A percentile compares a stretch with the other conserved stretches of the same genome.
phyloP scores from a whole-genome alignment of 2,888 invertebrate species.

The Drosophila mimetica region DNA sequence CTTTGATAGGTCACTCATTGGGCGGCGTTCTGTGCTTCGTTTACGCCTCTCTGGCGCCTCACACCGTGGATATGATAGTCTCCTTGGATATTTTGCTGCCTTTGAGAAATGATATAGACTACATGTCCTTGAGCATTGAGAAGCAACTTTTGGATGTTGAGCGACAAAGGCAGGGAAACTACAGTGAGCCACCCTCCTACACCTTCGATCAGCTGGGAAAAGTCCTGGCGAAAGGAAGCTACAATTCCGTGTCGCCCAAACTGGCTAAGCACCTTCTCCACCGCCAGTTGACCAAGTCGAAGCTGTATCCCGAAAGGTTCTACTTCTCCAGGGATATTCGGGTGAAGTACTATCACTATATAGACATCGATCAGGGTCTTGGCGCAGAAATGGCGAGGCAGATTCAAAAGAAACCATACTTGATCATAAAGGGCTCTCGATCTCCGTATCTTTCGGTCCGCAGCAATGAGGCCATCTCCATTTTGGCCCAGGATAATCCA shows the following conservation, averaged over 20 bases:
- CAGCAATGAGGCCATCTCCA: constrained; percentile 85
- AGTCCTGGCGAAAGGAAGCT: constrained; percentile 85
- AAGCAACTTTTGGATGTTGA: constrained; percentile 15
- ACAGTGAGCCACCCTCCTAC: constrained; percentile 86
- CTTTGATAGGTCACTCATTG: constrained; percentile 89
- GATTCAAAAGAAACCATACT: constrained; percentile 85
- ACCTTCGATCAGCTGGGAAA: constrained; percentile 86
- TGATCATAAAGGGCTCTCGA: constrained; percentile 87
- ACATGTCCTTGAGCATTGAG: constrained; percentile 9
- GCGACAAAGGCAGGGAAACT: constrained; percentile 48
- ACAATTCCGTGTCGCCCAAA: constrained; percentile 86
- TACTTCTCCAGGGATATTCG: constrained; percentile 81
- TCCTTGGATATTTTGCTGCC: constrained; percentile 67
- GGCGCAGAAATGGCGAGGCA: constrained; percentile 85
- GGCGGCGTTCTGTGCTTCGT: constrained; percentile 87
- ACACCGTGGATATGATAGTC: constrained; percentile 74
- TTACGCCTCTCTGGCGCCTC: constrained; percentile 86
- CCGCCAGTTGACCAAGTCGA: constrained; percentile 86
- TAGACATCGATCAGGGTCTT: constrained; percentile 78
- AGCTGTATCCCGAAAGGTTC: constrained; percentile 86
- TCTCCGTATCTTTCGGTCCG: constrained; percentile 85
- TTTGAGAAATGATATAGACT: not conserved
- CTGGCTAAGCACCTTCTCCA: constrained; percentile 85
- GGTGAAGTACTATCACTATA: constrained; percentile 52
- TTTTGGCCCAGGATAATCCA: constrained; percentile 86